phyloP scores from a whole-genome alignment of 2,888 invertebrate genomes.

The Liodrosophila aerea region DNA sequence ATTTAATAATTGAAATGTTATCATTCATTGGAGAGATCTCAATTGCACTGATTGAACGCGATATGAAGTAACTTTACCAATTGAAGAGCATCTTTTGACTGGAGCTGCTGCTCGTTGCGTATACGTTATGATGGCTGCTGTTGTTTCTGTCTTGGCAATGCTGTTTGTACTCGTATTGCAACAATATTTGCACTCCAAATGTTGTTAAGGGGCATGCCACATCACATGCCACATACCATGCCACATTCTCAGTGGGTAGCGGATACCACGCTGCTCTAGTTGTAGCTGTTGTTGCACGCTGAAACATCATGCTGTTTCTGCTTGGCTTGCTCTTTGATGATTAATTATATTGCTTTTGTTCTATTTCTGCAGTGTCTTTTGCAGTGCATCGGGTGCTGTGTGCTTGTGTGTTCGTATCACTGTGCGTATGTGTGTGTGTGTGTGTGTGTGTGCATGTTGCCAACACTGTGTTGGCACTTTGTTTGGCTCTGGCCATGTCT shows the following conservation, averaged over 20 bases:
- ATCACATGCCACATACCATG: slow-evolving; percentile 1
- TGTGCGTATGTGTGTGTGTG: slow-evolving; percentile 8
- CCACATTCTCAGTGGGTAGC: too few species aligned
- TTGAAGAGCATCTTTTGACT: too few species aligned
- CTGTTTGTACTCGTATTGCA: slow-evolving; percentile 26
- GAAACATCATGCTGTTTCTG: slow-evolving; percentile 59
- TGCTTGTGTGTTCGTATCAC: neutral
- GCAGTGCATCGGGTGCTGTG: slow-evolving; percentile 14
- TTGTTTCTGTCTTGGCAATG: slow-evolving; percentile 2
- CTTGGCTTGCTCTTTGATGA: slow-evolving; percentile 68
- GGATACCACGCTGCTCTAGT: slow-evolving; percentile 9
- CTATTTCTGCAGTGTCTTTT: slow-evolving; percentile 53
- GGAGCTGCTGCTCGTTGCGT: too few species aligned
- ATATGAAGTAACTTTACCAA: too few species aligned
- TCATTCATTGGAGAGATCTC: too few species aligned
- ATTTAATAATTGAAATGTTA: too few species aligned
- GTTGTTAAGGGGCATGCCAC: slow-evolving; percentile 22
- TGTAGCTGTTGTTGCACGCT: too few species aligned
- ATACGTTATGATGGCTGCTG: neutral
- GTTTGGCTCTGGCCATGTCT: slow-evolving; percentile 9
- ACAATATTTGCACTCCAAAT: slow-evolving; percentile 48
- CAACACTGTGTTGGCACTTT: slow-evolving; percentile 6
- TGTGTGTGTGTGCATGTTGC: slow-evolving; percentile 11
- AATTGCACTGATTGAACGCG: too few species aligned
- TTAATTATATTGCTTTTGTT: slow-evolving; percentile 74